Conservation (phyloP, 2,888 invertebrate genomes). For the Boloria selene region DNA sequence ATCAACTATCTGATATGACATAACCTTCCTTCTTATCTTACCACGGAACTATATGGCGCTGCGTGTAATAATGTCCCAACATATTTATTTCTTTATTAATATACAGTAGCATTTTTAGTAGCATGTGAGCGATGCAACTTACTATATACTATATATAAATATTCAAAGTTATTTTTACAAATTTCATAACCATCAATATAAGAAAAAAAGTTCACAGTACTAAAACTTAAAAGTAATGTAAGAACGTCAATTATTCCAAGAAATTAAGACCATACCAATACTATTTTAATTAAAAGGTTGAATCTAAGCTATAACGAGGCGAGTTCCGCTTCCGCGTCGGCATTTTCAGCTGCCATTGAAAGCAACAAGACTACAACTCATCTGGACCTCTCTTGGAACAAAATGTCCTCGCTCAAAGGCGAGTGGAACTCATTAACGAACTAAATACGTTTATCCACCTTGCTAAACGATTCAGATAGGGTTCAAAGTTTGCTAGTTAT, state of each 20-base stretch:
- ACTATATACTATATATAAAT: no score
- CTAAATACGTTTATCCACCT: slow-evolving; percentile 35
- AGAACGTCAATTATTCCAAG: slow-evolving; percentile 14
- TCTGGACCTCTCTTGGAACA: slow-evolving; percentile 58
- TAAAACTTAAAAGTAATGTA: not conserved
- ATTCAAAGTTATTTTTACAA: no score
- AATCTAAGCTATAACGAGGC: slow-evolving; percentile 39
- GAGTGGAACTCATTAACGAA: slow-evolving; percentile 35
- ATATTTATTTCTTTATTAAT: no score
- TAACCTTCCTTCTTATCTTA: no score
- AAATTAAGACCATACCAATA: slow-evolving; percentile 18
- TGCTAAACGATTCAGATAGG: slow-evolving; percentile 30
- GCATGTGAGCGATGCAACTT: no score
- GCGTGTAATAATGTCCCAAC: no score
- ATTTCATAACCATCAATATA: no score
- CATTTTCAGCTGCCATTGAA: slow-evolving; percentile 40
- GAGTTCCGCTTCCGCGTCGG: slow-evolving; percentile 32
- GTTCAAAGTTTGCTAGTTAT: slow-evolving; percentile 32
- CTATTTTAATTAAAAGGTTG: slow-evolving; percentile 33
- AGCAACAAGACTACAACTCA: slow-evolving; percentile 48
- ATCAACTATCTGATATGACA: no score
- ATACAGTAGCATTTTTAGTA: no score
- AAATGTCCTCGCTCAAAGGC: slow-evolving; percentile 41
- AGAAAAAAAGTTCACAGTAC: not conserved
- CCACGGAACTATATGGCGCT: no score